phyloP scores from a whole-genome alignment of 2,113 vertebrate species.

The Eurystomus gularis region DNA sequence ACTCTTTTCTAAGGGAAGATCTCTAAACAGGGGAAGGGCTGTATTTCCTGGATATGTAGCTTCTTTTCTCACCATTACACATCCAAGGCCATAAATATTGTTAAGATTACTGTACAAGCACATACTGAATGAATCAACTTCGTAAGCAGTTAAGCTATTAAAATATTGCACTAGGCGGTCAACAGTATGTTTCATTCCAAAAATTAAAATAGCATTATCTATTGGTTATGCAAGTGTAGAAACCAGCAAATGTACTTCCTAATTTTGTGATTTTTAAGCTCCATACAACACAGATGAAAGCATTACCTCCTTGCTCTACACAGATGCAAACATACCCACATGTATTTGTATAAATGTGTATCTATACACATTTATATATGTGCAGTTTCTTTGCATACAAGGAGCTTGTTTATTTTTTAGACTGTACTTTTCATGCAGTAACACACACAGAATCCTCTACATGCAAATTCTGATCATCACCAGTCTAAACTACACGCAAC shows the following conservation, averaged over 20 bases:
- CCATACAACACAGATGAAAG: background rate
- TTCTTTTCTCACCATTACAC: background rate
- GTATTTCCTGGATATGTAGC: background rate
- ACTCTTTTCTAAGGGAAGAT: background rate
- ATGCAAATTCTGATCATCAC: background rate
- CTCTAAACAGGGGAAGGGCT: background rate
- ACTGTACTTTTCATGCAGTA: background rate
- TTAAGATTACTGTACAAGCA: background rate
- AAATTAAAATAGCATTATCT: background rate
- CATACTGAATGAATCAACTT: background rate
- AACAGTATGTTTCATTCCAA: background rate
- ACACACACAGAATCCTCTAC: background rate
- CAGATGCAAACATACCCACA: background rate
- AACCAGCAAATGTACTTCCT: background rate
- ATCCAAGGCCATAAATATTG: background rate
- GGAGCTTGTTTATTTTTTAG: background rate
- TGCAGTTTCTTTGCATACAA: background rate
- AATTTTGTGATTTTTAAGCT: background rate
- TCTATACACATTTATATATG: background rate
- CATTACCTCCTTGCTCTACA: background rate
- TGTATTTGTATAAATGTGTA: background rate
- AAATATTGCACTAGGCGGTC: background rate
- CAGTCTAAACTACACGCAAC: background rate
- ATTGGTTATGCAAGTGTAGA: background rate
- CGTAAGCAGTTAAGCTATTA: rapidly evolving